phyloP scores from a whole-genome alignment of 2,888 invertebrate species.

The Diadromus collaris region DNA sequence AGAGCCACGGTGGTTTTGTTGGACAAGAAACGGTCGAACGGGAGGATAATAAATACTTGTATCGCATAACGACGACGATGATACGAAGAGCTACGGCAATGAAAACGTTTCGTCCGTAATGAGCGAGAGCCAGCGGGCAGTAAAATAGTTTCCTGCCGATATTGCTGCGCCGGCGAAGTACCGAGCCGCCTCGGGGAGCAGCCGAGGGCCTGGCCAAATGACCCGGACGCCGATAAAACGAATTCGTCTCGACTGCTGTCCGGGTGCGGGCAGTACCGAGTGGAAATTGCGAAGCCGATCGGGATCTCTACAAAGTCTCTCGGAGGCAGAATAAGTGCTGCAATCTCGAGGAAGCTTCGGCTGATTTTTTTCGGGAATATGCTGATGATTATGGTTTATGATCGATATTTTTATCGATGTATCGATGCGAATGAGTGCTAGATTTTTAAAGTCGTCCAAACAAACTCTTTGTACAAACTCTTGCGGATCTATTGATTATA shows the following conservation, averaged over 20 bases:
- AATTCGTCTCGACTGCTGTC: conserved; percentile 34
- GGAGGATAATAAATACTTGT: conserved; percentile 9
- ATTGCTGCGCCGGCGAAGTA: conserved; percentile 27
- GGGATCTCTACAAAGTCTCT: background rate
- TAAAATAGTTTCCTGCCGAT: conserved; percentile 35
- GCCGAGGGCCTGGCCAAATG: conserved; percentile 6
- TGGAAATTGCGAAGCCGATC: background rate
- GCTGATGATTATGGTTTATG: background rate
- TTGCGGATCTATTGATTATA: too few species aligned
- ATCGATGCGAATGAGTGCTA: background rate
- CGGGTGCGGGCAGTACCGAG: background rate
- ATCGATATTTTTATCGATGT: background rate
- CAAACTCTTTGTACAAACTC: too few species aligned
- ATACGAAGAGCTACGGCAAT: conserved; percentile 22
- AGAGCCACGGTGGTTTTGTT: background rate
- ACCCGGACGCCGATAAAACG: conserved; percentile 37
- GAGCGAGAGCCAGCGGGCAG: conserved; percentile 18
- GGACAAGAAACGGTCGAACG: conserved; percentile 2
- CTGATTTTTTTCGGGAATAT: background rate
- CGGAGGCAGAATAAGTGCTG: background rate
- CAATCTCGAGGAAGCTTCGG: background rate
- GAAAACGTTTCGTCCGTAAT: conserved; percentile 30
- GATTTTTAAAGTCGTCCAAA: too few species aligned
- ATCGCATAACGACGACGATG: conserved; percentile 9
- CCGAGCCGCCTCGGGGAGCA: conserved; percentile 2